phyloP scores from a whole-genome alignment of 2,888 invertebrate species.

The Heliconius ismenius region DNA sequence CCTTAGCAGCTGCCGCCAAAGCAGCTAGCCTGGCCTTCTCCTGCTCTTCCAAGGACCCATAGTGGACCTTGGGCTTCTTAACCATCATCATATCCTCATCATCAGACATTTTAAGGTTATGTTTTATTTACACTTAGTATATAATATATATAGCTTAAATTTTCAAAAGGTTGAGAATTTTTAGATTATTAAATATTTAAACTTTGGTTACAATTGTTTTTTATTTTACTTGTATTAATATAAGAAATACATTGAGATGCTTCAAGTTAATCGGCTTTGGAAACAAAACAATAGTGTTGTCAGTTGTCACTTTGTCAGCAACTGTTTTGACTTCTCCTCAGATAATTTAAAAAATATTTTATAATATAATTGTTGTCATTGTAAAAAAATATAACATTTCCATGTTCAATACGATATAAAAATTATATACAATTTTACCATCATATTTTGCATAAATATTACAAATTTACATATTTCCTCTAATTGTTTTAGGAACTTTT shows the following conservation, averaged over 20 bases:
- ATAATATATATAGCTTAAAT: background rate
- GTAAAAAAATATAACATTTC: no score
- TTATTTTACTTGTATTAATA: background rate
- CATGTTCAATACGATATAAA: no score
- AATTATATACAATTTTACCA: no score
- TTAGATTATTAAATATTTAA: background rate
- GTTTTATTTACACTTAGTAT: constrained; percentile 9
- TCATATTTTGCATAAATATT: no score
- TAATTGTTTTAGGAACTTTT: no score
- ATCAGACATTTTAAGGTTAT: constrained; percentile 87
- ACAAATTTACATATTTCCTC: no score
- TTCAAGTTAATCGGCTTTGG: background rate
- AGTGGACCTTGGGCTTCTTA: constrained; percentile 90
- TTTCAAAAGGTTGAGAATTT: background rate
- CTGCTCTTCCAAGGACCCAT: constrained; percentile 93
- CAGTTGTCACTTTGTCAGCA: no score
- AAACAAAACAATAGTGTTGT: background rate
- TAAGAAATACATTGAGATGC: background rate
- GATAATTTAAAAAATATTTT: no score
- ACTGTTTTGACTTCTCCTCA: no score
- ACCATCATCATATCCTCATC: constrained; percentile 89
- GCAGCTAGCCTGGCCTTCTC: constrained; percentile 87
- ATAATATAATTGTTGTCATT: no score
- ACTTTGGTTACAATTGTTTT: background rate
- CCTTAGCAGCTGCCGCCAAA: constrained; percentile 79